Conservation (phyloP, 2,113 vertebrate species). For the Phylloscopus whistleri region DNA sequence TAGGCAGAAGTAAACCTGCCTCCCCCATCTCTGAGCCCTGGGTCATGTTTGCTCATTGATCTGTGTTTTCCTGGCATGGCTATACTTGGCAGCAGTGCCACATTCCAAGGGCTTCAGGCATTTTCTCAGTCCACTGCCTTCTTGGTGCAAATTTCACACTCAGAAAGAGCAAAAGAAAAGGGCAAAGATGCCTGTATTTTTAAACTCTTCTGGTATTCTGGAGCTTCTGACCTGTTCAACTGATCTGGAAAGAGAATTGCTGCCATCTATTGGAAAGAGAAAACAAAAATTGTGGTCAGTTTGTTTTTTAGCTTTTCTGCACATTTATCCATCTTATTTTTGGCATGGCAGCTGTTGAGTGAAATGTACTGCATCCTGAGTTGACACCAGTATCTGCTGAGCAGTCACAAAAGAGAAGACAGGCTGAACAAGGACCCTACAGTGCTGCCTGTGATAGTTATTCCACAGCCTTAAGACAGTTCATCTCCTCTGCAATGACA, state of each 20-base stretch:
- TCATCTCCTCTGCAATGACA: background rate
- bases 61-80: background rate
- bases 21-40: background rate
- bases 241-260: background rate
- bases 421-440: background rate
- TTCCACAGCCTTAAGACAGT: background rate
- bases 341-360: background rate
- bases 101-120: constrained; percentile 49
- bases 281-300: background rate
- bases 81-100: constrained; percentile 24
- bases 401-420: background rate
- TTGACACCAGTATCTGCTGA: background rate
- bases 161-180: constrained; percentile 33
- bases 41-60: background rate
- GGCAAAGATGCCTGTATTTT: constrained; percentile 9
- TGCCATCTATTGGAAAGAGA: constrained; percentile 51
- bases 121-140: constrained; percentile 24
- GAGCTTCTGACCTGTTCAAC: background rate
- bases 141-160: constrained; percentile 35
- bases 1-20: background rate
- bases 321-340: background rate
- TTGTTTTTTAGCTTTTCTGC: background rate
- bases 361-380: background rate
- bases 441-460: background rate
- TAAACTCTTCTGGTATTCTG: background rate